These are phyloP conservation scores for Schizothorax lantsangensis DNA, from an alignment of 2,797 vertebrate species.

Conservation along the genomic window DNA sequence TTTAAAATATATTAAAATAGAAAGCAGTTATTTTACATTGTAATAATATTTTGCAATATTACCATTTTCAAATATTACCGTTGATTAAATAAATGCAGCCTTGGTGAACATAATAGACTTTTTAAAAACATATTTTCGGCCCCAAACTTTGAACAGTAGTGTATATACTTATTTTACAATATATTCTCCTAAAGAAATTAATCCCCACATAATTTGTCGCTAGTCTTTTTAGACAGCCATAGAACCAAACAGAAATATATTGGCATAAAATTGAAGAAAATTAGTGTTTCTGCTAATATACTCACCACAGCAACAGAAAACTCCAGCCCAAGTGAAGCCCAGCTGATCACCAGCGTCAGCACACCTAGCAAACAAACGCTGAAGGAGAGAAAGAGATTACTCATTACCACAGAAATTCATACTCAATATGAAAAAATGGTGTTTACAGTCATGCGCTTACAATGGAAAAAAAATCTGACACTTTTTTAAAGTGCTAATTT, in stretches of 20 bases:
- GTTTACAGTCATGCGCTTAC: not conserved
- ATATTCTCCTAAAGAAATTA: not conserved
- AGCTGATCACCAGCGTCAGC: constrained; percentile 92
- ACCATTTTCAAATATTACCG: not conserved
- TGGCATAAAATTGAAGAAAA: not conserved
- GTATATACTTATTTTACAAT: not conserved
- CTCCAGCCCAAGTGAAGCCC: constrained; percentile 93
- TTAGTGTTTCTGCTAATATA: constrained; percentile 51
- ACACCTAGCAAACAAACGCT: constrained; percentile 97
- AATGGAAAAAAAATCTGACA: not conserved
- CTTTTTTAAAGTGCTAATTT: not conserved
- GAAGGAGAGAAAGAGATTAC: constrained; percentile 58
- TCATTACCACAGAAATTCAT: not conserved
- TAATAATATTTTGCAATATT: not conserved
- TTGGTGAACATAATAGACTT: not conserved
- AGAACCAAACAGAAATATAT: constrained; percentile 4
- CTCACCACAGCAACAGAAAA: constrained; percentile 92
- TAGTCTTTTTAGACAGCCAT: not conserved
- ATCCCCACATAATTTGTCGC: not conserved
- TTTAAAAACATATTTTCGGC: not conserved
- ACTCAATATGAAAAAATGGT: not conserved
- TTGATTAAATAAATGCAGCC: not conserved
- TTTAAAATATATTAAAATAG: not conserved
- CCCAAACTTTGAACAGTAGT: not conserved
- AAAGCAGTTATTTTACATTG: not conserved